Percentiles rank a stretch among this genome's conserved stretches.
Evolutionary conservation across 2,888 invertebrate species (phyloP).

Genomic region (Drosophila nr. fundita): DNA sequence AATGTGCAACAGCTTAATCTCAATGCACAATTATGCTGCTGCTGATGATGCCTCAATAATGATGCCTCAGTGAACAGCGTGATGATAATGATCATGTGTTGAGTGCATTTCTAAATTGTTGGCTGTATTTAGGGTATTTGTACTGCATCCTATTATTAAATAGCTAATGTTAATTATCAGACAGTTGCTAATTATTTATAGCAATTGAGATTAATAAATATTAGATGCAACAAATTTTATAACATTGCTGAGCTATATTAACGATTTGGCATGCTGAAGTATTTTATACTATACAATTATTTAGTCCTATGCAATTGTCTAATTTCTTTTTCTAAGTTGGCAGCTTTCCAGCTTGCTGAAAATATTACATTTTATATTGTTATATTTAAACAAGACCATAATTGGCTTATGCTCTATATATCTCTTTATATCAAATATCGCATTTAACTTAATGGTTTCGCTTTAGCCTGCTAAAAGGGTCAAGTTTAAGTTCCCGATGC

Average conservation of each 20-base stretch:
- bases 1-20: slow-evolving; percentile 19
- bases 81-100: slow-evolving; percentile 25
- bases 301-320: background rate
- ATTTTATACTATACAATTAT: background rate
- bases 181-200: slow-evolving; percentile 23
- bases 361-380: background rate
- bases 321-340: background rate
- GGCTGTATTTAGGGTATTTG: slow-evolving; percentile 10
- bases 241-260: background rate
- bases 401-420: background rate
- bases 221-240: too few species aligned
- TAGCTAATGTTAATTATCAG: slow-evolving; percentile 19
- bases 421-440: background rate
- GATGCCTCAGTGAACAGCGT: slow-evolving; percentile 6
- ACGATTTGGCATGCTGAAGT: background rate
- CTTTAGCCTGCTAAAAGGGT: background rate
- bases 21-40: slow-evolving; percentile 16
- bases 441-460: background rate
- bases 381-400: background rate
- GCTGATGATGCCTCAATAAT: background rate
- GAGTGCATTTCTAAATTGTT: slow-evolving; percentile 39
- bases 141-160: background rate
- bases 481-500: background rate
- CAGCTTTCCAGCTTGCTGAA: background rate
- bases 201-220: slow-evolving; percentile 8